phyloP scores from a whole-genome alignment of 2,797 vertebrate genomes.

The Aplochiton taeniatus region DNA sequence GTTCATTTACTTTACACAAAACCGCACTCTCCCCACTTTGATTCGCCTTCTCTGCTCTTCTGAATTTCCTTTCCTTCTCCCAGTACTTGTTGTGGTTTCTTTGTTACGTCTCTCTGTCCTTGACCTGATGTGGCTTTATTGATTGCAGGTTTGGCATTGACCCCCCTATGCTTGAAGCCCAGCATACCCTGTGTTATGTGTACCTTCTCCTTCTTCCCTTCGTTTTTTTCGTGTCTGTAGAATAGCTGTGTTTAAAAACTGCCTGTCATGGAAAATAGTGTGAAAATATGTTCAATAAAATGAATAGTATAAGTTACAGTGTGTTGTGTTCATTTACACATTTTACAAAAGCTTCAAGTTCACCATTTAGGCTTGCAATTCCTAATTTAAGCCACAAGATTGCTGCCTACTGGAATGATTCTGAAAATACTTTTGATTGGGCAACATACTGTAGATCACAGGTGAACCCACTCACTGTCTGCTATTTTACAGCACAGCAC shows the following conservation, averaged over 20 bases:
- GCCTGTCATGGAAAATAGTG: constrained; percentile 63
- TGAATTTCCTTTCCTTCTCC: background rate
- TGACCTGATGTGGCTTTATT: constrained; percentile 39
- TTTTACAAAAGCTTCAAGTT: no score
- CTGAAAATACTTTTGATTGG: no score
- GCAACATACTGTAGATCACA: no score
- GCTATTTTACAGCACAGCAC: background rate
- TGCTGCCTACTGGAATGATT: background rate
- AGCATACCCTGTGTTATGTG: background rate
- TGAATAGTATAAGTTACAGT: constrained; percentile 1
- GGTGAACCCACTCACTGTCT: no score
- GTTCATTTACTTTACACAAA: constrained; percentile 39
- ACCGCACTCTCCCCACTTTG: constrained; percentile 34
- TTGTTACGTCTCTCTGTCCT: background rate
- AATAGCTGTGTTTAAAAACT: constrained; percentile 60
- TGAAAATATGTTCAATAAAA: constrained; percentile 72
- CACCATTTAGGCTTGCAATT: background rate
- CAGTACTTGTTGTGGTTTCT: constrained; percentile 23
- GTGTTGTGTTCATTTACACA: background rate
- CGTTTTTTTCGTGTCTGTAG: constrained; percentile 57
- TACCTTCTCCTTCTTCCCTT: constrained; percentile 17
- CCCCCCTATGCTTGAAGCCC: constrained; percentile 50
- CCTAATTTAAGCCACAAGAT: background rate
- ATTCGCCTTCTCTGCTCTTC: constrained; percentile 9
- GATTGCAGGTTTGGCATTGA: constrained; percentile 40